Base-by-base conservation (phyloP, 1,140 invertebrate species). In the Portunus trituberculatus region DNA sequence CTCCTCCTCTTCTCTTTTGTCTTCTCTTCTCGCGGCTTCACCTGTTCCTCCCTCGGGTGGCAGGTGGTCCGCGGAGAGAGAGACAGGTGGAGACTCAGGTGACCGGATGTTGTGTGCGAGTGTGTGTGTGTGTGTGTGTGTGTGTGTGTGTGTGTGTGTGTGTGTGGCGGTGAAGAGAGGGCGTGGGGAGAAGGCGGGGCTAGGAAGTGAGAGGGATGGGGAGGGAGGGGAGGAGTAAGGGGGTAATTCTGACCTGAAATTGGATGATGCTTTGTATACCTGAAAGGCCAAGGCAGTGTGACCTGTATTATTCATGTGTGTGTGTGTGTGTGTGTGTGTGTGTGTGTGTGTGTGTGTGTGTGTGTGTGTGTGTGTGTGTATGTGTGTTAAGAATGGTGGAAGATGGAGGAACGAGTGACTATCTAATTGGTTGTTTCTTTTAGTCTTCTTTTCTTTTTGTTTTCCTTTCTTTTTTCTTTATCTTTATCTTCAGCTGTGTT, bases 71-170 rank as follows among this genome's bases (percentile, higher is more conserved):
- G 4, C 16, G 25, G 67, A 76, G 67, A 20, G 67, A 20, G 20
- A n/a, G 67, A 76, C 67, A 76, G 67, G 67, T 76, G 67, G 67
- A 76, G 67, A 76, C 67, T 59, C 52, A 76, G 67, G 67, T 76
- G 67, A 76, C 67, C 67, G 67, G 67, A 76, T 76, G 67, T 76
- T 76, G 67, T 76, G 67, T 76, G 20, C 20, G 52, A 16, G 52
- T 59, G 52, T 59, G 39, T 39, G 39, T 39, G 39, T 39, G 39
- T 39, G 39, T 39, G 39, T 39, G 39, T 39, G 39, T 39, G 39
- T 76, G 20, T 10, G 52, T 4, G 52, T 59, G 52, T 59, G 39
- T 39, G 39, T 39, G 39, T 39, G 39, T 39, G 39, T 39, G 39
- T 39, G 39, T 39, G 39, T 39, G 39, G 39, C 39, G 39, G 39